Conservation (phyloP, 2,113 vertebrate species). For the Cinclus mexicanus region DNA sequence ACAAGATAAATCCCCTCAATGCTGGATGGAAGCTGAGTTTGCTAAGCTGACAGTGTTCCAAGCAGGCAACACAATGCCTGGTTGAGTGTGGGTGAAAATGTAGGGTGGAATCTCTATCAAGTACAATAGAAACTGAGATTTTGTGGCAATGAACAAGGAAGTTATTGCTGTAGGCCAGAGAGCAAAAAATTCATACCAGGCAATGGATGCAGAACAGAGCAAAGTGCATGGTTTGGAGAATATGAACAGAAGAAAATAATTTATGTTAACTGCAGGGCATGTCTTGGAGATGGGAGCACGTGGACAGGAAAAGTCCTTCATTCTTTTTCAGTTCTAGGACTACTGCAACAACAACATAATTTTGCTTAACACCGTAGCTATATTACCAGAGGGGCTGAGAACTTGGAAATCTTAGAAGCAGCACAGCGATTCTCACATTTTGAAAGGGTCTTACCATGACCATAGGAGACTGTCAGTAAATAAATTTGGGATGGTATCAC, state of each 20-base stretch:
- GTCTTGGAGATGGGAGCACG: background rate
- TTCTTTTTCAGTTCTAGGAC: background rate
- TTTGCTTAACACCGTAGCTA: background rate
- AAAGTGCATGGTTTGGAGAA: conserved; percentile 57
- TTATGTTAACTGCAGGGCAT: background rate
- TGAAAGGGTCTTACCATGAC: background rate
- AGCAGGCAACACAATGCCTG: background rate
- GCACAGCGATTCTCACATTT: background rate
- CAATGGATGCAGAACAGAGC: conserved; percentile 43
- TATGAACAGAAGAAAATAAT: background rate
- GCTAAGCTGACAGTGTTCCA: background rate
- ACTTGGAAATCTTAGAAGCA: background rate
- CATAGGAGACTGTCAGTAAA: background rate
- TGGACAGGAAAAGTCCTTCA: background rate
- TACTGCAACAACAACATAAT: background rate
- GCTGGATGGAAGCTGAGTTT: background rate
- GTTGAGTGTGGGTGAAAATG: background rate
- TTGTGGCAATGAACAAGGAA: background rate
- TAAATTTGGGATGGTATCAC: background rate
- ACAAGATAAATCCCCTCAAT: background rate
- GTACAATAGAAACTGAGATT: background rate
- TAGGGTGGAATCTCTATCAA: background rate
- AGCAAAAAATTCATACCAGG: conserved; percentile 59
- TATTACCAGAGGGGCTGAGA: background rate
- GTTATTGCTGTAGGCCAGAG: conserved; percentile 14